Evolutionary conservation across 2,888 invertebrate genomes (phyloP).

Genomic region (Callyntrura guangdongensis): DNA sequence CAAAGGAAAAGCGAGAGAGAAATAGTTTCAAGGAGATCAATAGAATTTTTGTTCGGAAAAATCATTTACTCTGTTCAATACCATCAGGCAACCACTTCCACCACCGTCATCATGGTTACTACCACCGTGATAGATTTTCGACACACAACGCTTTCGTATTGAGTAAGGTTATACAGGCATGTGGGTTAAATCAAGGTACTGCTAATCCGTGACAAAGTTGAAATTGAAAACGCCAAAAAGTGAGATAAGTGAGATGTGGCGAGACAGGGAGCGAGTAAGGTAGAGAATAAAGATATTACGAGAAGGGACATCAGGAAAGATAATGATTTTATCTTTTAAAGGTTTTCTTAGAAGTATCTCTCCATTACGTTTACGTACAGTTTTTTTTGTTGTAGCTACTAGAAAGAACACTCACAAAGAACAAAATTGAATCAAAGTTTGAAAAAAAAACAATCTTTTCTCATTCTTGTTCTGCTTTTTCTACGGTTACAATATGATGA

Average conservation of each 20-base stretch:
- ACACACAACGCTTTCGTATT: background rate
- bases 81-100: background rate
- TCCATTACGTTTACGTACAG: background rate
- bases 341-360: background rate
- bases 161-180: constrained; percentile 16
- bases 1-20: constrained; percentile 3
- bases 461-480: too few species aligned
- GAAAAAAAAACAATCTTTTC: background rate
- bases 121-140: background rate
- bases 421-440: background rate
- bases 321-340: constrained; percentile 37
- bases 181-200: constrained; percentile 37
- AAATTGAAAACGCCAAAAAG: constrained; percentile 33
- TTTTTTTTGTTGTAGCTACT: background rate
- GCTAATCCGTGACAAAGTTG: constrained; percentile 4
- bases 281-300: background rate
- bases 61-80: constrained; percentile 30
- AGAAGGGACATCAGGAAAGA: background rate
- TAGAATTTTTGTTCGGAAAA: constrained; percentile 32
- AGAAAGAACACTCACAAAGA: background rate
- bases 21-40: constrained; percentile 42
- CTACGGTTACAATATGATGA: too few species aligned
- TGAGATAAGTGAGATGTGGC: background rate
- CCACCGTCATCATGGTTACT: background rate
- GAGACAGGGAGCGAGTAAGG: background rate